phyloP scores from a whole-genome alignment of 2,888 invertebrate genomes.

The Troides helena region DNA sequence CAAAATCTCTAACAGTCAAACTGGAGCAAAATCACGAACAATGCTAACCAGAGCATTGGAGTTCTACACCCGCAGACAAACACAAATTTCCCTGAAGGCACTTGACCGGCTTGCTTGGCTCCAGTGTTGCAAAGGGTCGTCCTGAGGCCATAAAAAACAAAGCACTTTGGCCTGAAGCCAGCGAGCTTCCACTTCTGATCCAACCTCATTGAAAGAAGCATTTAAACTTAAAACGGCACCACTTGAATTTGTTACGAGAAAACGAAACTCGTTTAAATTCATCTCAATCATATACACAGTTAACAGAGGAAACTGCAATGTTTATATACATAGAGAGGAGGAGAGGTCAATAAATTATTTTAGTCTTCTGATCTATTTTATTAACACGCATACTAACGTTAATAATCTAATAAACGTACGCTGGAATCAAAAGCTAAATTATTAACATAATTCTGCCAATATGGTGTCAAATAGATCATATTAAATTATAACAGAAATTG shows the following conservation, averaged over 20 bases:
- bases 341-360: slow-evolving; percentile 15
- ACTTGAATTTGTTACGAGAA: slow-evolving; percentile 60
- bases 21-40: slow-evolving; percentile 23
- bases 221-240: slow-evolving; percentile 61
- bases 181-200: slow-evolving; percentile 44
- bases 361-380: slow-evolving; percentile 8
- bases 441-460: slow-evolving; percentile 10
- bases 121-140: slow-evolving; percentile 50
- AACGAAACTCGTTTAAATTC: slow-evolving; percentile 35
- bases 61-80: slow-evolving; percentile 40
- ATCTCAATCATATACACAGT: slow-evolving; percentile 21
- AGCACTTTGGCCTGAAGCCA: slow-evolving; percentile 74
- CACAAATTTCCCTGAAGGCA: slow-evolving; percentile 46
- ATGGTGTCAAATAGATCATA: neutral
- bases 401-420: slow-evolving; percentile 4
- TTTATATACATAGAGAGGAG: slow-evolving; percentile 12
- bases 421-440: slow-evolving; percentile 4
- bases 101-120: slow-evolving; percentile 62
- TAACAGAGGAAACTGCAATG: slow-evolving; percentile 9
- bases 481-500: neutral
- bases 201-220: slow-evolving; percentile 68
- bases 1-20: slow-evolving; percentile 1
- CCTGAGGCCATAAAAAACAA: slow-evolving; percentile 68
- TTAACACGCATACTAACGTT: neutral
- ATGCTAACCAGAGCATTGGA: slow-evolving; percentile 36